phyloP scores from a whole-genome alignment of 2,888 invertebrate genomes.

The Caenorhabditis sp. region DNA sequence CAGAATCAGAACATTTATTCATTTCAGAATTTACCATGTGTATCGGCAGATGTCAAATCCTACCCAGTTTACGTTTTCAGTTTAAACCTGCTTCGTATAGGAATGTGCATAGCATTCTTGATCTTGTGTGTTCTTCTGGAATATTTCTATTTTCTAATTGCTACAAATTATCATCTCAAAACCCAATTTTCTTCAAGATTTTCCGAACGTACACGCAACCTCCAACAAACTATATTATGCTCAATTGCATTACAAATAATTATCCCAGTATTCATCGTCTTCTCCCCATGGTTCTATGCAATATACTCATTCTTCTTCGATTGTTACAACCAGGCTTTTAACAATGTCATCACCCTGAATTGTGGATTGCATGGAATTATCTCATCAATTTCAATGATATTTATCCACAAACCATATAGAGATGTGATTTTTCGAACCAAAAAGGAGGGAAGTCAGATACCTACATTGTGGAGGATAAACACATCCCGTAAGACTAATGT shows the following conservation, averaged over 20 bases:
- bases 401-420: not conserved
- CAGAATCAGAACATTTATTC: too few species aligned
- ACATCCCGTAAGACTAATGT: too few species aligned
- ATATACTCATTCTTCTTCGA: not conserved
- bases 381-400: not conserved
- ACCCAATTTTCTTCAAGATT: not conserved
- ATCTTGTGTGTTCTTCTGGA: not conserved
- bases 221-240: not conserved
- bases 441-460: too few species aligned
- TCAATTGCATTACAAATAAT: not conserved
- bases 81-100: not conserved
- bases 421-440: too few species aligned
- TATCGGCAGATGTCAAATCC: not conserved
- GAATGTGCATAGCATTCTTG: not conserved
- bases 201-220: not conserved
- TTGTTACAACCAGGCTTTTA: not conserved
- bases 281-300: not conserved
- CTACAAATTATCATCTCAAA: not conserved
- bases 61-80: not conserved
- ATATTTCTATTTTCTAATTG: not conserved
- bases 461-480: too few species aligned
- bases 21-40: not conserved
- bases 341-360: not conserved
- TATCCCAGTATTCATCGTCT: not conserved
- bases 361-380: not conserved